These are phyloP conservation scores for Poliocrania exsul DNA, from an alignment of 2,797 vertebrate genomes.

Conservation along the genomic window DNA sequence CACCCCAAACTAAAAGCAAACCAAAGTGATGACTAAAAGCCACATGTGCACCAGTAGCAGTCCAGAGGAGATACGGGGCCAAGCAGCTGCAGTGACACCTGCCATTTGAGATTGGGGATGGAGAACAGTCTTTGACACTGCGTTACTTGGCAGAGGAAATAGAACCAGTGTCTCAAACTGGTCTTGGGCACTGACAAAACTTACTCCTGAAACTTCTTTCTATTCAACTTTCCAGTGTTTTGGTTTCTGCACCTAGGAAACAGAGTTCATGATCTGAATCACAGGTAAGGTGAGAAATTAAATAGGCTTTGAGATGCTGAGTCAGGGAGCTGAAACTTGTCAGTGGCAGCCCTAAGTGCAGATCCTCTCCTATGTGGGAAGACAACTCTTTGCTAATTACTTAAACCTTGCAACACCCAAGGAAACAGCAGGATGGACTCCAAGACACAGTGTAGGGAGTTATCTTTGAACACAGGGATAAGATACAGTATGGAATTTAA, in stretches of 20 bases:
- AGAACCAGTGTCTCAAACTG: not conserved
- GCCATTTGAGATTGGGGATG: not conserved
- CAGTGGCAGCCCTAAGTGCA: not conserved
- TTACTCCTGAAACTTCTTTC: not conserved
- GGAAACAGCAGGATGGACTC: not conserved
- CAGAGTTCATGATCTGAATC: not conserved
- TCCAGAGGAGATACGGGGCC: not conserved
- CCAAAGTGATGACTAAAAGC: not conserved
- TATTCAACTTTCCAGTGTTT: not conserved
- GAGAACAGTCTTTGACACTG: not conserved
- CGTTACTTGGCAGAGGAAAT: not conserved
- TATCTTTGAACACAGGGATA: not conserved
- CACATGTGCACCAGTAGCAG: not conserved
- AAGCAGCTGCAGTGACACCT: not conserved
- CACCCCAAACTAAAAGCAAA: not conserved
- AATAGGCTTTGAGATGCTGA: not conserved
- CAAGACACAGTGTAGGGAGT: not conserved
- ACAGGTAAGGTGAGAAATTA: conserved; percentile 3
- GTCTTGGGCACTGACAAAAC: not conserved
- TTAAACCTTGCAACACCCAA: not conserved
- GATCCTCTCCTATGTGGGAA: not conserved
- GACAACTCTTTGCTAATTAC: not conserved
- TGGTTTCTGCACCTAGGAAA: not conserved
- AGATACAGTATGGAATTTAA: not conserved
- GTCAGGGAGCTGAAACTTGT: not conserved